Base-by-base conservation (phyloP, 2,113 vertebrate genomes). In the Geothlypis trichas region DNA sequence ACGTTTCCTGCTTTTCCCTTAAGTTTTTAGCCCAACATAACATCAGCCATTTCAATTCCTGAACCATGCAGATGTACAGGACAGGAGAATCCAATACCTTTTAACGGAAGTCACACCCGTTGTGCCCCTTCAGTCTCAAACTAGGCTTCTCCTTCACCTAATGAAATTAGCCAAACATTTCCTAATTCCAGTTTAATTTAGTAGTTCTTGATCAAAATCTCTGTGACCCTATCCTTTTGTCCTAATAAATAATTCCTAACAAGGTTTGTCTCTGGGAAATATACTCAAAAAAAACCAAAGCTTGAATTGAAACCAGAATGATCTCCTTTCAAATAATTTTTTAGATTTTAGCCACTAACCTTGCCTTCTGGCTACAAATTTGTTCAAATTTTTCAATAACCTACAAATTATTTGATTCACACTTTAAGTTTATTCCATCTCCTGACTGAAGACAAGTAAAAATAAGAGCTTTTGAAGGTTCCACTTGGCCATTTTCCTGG, bases 401-500 rank as follows among this genome's bases (percentile, higher is more conserved):
- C 5, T 87, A 74, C 12, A 93, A 77, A 90, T 41, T 27, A 17
- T 55, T 69, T 85, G 30, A 47, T 68, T 82, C 41, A 58, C 62
- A 55, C 15, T 41, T 76, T 2, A 76, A 69, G 54, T 88, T 92
- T 68, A 69, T 90, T 84, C 44, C 11, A 51, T 63, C 16, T 92
- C 49, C 73, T 51, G 27, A 61, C 1, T 35, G 35, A 95, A 95
- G 51, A 35, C 15, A 90, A 82, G 63, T 13, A 80, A 76, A 84
- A 94, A 63, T 57, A 81, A 85, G 81, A 59, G 21, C 26, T 78
- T 86, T 22, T 81, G 69, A 86, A 93, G 68, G 44, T 67, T 92
- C 44, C 33, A 71, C 58, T 95, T 95, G 91, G 92, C 72, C 83
- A 89, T 71, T 87, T 94, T 95, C 95, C 96, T 96, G 68, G 72